Evolutionary conservation across 2,797 vertebrate species (phyloP).

Genomic region (Falco cherrug): DNA sequence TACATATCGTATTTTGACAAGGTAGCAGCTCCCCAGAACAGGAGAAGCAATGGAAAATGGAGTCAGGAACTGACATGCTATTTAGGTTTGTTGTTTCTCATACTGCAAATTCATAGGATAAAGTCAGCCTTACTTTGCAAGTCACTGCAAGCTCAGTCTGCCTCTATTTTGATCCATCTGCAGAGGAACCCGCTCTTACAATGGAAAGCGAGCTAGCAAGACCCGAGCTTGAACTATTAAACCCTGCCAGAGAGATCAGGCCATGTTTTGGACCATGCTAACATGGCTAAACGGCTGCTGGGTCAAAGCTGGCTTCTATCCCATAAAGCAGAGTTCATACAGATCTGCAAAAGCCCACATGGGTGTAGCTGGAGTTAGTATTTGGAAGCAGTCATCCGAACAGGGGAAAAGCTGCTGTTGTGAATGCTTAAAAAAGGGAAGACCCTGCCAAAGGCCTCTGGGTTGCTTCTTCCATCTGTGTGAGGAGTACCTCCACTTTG

Average conservation of each 20-base stretch:
- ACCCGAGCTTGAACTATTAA: background rate
- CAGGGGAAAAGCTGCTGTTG: background rate
- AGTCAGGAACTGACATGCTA: background rate
- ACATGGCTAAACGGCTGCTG: background rate
- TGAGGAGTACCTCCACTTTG: background rate
- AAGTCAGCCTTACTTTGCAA: constrained; percentile 33
- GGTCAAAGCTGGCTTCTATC: background rate
- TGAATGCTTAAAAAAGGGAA: background rate
- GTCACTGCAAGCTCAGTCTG: background rate
- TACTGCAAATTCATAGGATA: background rate
- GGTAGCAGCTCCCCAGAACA: constrained; percentile 1
- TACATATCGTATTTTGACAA: background rate
- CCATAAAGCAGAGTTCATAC: background rate
- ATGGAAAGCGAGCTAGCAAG: background rate
- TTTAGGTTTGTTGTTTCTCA: constrained; percentile 7
- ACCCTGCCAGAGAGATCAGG: background rate
- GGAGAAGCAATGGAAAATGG: background rate
- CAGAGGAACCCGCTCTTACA: background rate
- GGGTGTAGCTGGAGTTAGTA: background rate
- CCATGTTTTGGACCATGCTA: background rate
- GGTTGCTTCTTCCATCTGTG: background rate
- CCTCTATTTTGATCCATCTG: constrained; percentile 23
- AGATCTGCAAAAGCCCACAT: background rate
- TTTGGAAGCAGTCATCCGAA: background rate
- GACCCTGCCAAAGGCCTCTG: background rate